Base-by-base conservation (phyloP, 2,888 invertebrate species). In the Brenthis daphne region DNA sequence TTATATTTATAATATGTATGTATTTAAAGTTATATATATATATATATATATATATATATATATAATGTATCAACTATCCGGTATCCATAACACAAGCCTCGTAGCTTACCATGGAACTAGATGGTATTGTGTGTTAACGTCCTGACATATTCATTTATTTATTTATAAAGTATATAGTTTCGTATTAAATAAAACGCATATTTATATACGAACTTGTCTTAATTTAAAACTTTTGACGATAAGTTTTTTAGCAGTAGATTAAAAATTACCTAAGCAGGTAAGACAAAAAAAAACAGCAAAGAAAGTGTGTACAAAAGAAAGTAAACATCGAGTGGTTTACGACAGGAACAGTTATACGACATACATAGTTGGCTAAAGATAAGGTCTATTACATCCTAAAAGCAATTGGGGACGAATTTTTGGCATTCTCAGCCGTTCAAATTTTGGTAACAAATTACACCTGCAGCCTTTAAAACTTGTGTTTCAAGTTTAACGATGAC, bases 281-380 rank as follows among this genome's bases (percentile, higher is more conserved):
- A 6, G 20, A 1, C 6, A 57, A 37, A 61, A 37, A 55, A 60
- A 37, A 61, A 24, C 60, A 8, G 37, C 16, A 58, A 29, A 43
- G 63, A 71, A 69, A 69, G 64, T 69, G 50, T 57, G 67, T 65
- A 63, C 51, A 64, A 56, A 43, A 57, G 67, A 67, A 67, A 65
- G 60, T 67, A 61, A 65, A 67, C 71, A 73, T 76, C 79, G 83
- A 85, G 83, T 83, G 82, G 85, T 88, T 84, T 85, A 89, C 89
- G 81, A 86, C 81, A 78, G 77, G 68, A 76, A 88, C 89, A 78
- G 89, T 86, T 89, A 88, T 66, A 57, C 76, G 88, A 81, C 88
- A 86, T 77, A 85, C 83, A 84, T 85, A 78, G 76, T 76, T 76
- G 78, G 37, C n/a, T 78, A 82, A 80, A 74, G 73, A 75, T 73